Base-by-base conservation (phyloP, 2,797 vertebrate genomes). In the Natrix natrix region DNA sequence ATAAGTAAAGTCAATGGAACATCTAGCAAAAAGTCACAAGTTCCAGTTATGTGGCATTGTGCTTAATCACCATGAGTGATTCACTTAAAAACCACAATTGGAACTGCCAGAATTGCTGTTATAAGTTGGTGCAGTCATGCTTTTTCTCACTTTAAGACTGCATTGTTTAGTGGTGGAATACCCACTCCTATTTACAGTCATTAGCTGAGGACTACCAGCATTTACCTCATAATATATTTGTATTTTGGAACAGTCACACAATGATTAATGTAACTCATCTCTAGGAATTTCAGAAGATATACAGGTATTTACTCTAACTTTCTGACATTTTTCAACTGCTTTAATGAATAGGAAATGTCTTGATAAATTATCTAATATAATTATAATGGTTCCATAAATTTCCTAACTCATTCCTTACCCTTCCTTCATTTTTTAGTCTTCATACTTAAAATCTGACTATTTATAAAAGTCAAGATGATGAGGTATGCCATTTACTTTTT, bases 231-330 rank as follows among this genome's bases (percentile, higher is more conserved):
- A 20, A 43, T 20, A 3, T 91, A 92, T 89, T 94, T 94, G 92
- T 13, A 66, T 2, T 55, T 92, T 61, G 61, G 74, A 92, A 86
- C 48, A 6, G 56, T n/a, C 91, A 63, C 86, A 54, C 32, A 74
- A 16, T 1, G 37, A 37, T 56, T 94, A 48, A 93, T 4, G 20
- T 12, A n/a, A 92, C 48, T 88, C 24, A 94, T 83, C 88, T 87
- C 8, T 6, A 87, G 92, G 83, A 95, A 0, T 17, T 91, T 93
- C 89, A 90, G 43, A 26, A 93, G 94, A 92, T 43, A 87, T 12
- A 8, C 78, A 93, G 37, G 1, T 83, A 5, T 90, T 90, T 94
- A 56, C 87, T 26, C 8, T 8, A 74, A 43, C 59, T 63, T 87
- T 0, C 92, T 95, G 93, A 89, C 14, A 86, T 89, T 94, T 52